These are phyloP conservation scores for Phoenicopterus ruber DNA, from an alignment of 2,113 vertebrate species.

Conservation along the genomic window DNA sequence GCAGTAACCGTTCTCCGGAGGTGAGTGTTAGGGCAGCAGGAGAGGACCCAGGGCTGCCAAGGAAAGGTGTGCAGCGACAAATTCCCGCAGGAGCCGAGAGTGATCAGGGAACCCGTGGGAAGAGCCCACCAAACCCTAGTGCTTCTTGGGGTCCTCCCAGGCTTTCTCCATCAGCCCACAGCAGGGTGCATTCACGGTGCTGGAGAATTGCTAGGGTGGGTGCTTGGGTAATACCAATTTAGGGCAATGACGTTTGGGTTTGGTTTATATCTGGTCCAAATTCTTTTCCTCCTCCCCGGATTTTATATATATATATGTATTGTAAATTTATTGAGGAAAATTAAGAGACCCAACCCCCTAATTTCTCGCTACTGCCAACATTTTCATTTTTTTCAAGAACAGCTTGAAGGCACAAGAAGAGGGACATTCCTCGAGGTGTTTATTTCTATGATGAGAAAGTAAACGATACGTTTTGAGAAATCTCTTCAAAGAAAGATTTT, in stretches of 20 bases:
- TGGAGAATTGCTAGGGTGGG: not conserved
- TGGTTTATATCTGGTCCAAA: not conserved
- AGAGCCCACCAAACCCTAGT: not conserved
- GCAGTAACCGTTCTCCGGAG: not conserved
- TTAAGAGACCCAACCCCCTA: not conserved
- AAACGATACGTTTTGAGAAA: fast-evolving
- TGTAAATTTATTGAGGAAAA: not conserved
- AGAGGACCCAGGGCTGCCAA: not conserved
- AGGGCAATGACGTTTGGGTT: not conserved
- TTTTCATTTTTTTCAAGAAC: not conserved
- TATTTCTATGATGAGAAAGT: not conserved
- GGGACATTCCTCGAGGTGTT: not conserved
- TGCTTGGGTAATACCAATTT: not conserved
- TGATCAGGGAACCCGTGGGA: not conserved
- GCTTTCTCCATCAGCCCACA: not conserved
- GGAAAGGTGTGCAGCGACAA: not conserved
- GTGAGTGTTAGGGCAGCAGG: not conserved
- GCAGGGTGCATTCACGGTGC: not conserved
- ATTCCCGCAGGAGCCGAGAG: not conserved
- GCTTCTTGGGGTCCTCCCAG: not conserved
- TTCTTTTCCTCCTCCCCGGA: not conserved
- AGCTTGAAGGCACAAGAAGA: not conserved
- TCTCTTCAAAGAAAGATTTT: not conserved
- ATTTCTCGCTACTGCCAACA: not conserved
- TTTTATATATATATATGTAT: not conserved